Evolutionary conservation across 2,797 vertebrate genomes (phyloP).

Genomic region (Melanotaenia pygmaea): DNA sequence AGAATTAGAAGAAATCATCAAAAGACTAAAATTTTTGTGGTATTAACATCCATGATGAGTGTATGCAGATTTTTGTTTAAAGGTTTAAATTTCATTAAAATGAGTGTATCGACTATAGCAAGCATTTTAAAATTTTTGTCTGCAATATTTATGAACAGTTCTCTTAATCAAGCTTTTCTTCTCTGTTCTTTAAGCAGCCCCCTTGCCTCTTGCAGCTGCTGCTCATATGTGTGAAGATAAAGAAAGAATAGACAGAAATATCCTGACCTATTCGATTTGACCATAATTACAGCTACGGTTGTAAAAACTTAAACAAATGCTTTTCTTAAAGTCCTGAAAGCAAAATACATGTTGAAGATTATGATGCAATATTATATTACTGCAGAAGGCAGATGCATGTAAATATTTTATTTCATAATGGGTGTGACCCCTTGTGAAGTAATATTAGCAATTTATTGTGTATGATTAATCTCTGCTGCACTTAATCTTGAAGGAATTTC

Average conservation of each 20-base stretch:
- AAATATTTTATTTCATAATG: not conserved
- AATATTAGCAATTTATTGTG: not conserved
- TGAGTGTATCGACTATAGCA: not conserved
- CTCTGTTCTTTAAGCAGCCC: not conserved
- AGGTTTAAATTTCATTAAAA: not conserved
- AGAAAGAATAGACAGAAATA: not conserved
- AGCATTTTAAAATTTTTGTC: not conserved
- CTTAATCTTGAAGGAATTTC: not conserved
- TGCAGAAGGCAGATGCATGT: not conserved
- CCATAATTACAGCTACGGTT: not conserved
- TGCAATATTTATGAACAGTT: not conserved
- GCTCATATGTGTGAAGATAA: not conserved
- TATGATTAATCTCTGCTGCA: not conserved
- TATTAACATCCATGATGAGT: not conserved
- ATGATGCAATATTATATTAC: not conserved
- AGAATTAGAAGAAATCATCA: not conserved
- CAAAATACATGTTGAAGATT: not conserved
- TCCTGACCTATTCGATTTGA: not conserved
- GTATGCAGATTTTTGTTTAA: not conserved
- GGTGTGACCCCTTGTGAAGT: not conserved
- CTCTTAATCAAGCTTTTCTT: not conserved
- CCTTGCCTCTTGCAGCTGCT: not conserved
- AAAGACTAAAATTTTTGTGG: not conserved
- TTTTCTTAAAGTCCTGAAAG: not conserved
- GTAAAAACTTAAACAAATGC: not conserved